Evolutionary conservation across 2,113 vertebrate genomes (phyloP).

Genomic region (Actenoides lindsayi): DNA sequence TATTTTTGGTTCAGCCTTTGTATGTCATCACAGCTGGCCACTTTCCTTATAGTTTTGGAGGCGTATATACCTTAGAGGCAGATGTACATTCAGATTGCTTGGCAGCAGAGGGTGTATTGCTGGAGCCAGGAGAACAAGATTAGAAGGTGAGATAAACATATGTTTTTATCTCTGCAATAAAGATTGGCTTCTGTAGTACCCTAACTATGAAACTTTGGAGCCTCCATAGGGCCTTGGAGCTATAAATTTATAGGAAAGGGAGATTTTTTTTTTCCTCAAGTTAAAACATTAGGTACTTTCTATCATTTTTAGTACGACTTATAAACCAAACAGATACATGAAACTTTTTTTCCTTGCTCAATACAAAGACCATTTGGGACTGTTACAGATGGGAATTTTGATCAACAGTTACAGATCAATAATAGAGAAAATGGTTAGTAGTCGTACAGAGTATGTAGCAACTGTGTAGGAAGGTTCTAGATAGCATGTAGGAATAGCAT

Average conservation of each 20-base stretch:
- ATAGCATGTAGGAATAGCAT: not conserved
- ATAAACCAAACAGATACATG: not conserved
- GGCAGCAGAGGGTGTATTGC: slow-evolving; percentile 17
- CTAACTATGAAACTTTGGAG: not conserved
- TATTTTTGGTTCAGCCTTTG: slow-evolving; percentile 32
- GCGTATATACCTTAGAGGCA: slow-evolving; percentile 50
- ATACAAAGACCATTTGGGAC: not conserved
- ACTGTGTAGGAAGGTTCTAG: not conserved
- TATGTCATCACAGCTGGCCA: slow-evolving; percentile 52
- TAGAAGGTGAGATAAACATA: slow-evolving; percentile 57
- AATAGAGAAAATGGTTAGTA: not conserved
- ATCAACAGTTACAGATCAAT: not conserved
- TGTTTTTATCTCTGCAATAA: slow-evolving; percentile 39
- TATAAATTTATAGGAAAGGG: not conserved
- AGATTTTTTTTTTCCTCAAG: not conserved
- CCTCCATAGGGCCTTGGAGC: not conserved
- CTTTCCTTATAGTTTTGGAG: slow-evolving; percentile 1
- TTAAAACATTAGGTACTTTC: not conserved
- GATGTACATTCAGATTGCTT: slow-evolving; percentile 51
- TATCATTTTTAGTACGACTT: not conserved
- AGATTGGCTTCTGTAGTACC: slow-evolving; percentile 9
- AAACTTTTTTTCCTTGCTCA: not conserved
- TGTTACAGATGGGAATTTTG: not conserved
- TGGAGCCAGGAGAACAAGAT: slow-evolving; percentile 52
- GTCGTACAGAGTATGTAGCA: not conserved